These are phyloP conservation scores for Heteromurus nitidus DNA, from an alignment of 2,888 invertebrate genomes.

Conservation along the genomic window DNA sequence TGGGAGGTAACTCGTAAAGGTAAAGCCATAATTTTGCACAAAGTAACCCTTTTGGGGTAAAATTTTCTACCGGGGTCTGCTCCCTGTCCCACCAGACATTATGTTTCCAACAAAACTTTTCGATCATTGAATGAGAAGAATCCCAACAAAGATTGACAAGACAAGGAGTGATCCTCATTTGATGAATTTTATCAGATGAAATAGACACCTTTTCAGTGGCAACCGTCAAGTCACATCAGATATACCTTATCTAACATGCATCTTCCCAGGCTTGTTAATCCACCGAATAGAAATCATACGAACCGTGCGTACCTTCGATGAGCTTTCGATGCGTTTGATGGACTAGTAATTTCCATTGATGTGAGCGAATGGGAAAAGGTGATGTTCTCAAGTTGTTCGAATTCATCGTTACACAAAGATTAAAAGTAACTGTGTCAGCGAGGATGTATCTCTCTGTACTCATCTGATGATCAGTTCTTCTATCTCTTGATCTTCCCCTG, in stretches of 20 bases:
- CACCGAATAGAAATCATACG: background rate
- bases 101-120: no score
- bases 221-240: conserved; percentile 60
- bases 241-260: conserved; percentile 41
- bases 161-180: conserved; percentile 43
- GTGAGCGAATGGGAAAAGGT: background rate
- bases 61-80: no score
- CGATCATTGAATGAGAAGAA: conserved; percentile 16
- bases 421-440: background rate
- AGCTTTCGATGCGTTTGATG: background rate
- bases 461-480: conserved; percentile 3
- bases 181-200: conserved; percentile 57
- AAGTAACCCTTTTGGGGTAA: no score
- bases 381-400: conserved; percentile 20
- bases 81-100: no score
- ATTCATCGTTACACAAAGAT: conserved; percentile 17
- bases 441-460: background rate
- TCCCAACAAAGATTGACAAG: conserved; percentile 33
- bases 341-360: no score
- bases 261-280: conserved; percentile 19
- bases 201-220: conserved; percentile 58
- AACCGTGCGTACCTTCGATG: background rate
- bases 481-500: conserved; percentile 12
- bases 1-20: no score
- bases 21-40: no score